Percentiles rank a stretch among this genome's conserved stretches.
phyloP scores from a whole-genome alignment of 2,797 vertebrate species.

The Enteromius paludinosus region DNA sequence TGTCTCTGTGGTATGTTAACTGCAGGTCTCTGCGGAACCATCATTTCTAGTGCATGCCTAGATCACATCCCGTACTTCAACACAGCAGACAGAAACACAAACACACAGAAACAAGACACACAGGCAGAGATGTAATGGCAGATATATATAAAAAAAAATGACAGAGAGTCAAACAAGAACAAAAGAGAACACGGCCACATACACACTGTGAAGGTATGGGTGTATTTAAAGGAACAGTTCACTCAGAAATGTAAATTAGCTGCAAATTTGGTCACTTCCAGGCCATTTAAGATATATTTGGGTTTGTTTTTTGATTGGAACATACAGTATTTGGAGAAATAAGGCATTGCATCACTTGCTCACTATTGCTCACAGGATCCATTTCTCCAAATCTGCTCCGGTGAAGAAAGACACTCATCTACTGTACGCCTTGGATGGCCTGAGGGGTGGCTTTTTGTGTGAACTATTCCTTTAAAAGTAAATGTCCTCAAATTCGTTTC shows the following conservation, averaged over 20 bases:
- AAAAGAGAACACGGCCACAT: neutral
- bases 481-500: neutral
- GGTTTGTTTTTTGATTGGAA: neutral
- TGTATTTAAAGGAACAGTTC: neutral
- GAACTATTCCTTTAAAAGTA: neutral
- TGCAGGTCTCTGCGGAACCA: slow-evolving; percentile 41
- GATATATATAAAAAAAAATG: neutral
- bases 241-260: neutral
- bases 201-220: neutral
- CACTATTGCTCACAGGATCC: neutral
- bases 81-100: slow-evolving; percentile 42
- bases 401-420: neutral
- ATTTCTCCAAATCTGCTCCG: neutral
- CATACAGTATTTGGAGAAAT: neutral
- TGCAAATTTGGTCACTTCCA: neutral
- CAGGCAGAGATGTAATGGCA: neutral
- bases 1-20: slow-evolving; percentile 39
- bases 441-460: neutral
- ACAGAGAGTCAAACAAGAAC: neutral
- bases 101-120: slow-evolving; percentile 11
- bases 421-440: neutral
- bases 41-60: slow-evolving; percentile 45
- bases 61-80: slow-evolving; percentile 27
- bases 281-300: neutral
- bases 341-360: neutral